Evolutionary conservation across 2,113 vertebrate genomes (phyloP).

Genomic region (Dipodomys stephensi): DNA sequence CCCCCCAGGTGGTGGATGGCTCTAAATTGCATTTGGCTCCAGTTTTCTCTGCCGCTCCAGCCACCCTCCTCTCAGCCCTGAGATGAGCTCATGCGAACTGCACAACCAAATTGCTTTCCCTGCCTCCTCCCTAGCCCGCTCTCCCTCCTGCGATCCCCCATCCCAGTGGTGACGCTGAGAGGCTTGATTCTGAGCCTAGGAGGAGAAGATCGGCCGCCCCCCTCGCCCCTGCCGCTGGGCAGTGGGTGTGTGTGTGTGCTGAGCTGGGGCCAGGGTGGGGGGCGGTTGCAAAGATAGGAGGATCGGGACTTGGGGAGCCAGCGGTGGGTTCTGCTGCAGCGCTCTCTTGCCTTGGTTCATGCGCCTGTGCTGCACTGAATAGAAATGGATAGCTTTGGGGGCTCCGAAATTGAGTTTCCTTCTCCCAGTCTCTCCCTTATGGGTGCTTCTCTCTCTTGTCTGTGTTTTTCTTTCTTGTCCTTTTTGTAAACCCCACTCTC

Average conservation of each 20-base stretch:
- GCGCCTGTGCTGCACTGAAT: not conserved
- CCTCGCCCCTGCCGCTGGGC: not conserved
- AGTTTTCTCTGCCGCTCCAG: slow-evolving; percentile 55
- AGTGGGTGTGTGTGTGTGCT: not conserved
- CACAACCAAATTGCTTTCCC: slow-evolving; percentile 56
- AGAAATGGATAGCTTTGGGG: not conserved
- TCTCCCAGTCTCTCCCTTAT: not conserved
- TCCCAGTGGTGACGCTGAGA: not conserved
- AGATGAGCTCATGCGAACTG: slow-evolving; percentile 80
- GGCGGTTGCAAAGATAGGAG: slow-evolving; percentile 6
- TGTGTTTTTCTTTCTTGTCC: not conserved
- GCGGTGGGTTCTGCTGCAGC: slow-evolving; percentile 69
- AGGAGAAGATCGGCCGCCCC: not conserved
- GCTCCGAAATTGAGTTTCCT: slow-evolving; percentile 21
- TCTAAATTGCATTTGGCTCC: slow-evolving; percentile 49
- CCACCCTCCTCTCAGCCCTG: slow-evolving; percentile 14
- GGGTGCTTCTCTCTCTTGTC: not conserved
- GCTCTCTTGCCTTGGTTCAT: not conserved
- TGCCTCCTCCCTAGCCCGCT: slow-evolving; percentile 12
- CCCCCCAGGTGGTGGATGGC: too few relatives aligned
- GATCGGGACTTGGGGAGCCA: not conserved
- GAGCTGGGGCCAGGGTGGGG: not conserved
- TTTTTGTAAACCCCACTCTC: not conserved
- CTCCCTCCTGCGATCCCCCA: not conserved
- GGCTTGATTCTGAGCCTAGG: not conserved